A percentile compares a stretch with the other conserved stretches of the same genome.
Evolutionary conservation across 2,113 vertebrate genomes (phyloP).

Genomic region (Tupaia chinensis): DNA sequence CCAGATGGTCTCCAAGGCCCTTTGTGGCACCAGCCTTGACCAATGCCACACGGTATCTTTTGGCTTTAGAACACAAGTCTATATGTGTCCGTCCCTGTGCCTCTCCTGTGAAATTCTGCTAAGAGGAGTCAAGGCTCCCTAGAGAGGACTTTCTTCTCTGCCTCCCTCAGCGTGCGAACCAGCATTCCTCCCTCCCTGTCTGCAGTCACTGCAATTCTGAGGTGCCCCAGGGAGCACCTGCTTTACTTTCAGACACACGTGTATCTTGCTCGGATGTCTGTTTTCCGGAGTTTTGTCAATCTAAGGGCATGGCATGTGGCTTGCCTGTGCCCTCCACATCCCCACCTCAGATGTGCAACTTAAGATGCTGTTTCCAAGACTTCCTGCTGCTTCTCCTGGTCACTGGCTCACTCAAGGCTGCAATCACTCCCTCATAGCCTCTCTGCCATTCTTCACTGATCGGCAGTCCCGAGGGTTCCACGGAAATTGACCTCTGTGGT

Average conservation of each 20-base stretch:
- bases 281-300: conserved; percentile 16
- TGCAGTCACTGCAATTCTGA: neutral
- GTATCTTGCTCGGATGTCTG: neutral
- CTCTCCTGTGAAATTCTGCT: neutral
- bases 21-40: neutral
- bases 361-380: conserved; percentile 29
- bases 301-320: neutral
- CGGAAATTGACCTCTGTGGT: conserved; percentile 25
- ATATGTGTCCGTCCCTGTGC: neutral
- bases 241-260: neutral
- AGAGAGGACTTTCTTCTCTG: neutral
- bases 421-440: neutral
- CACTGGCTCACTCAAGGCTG: conserved; percentile 40
- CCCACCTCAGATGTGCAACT: neutral
- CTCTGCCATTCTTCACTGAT: neutral
- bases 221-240: neutral
- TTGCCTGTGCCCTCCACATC: conserved; percentile 19
- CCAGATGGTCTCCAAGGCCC: neutral
- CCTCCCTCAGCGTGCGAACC: neutral
- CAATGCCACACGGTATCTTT: neutral
- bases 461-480: conserved; percentile 43
- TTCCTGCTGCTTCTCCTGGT: conserved; percentile 67
- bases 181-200: neutral
- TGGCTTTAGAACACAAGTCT: neutral
- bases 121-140: neutral